Evolutionary conservation across 2,113 vertebrate genomes (phyloP), one percentile per base, ranked within the genome.

Genomic region (Percina caprodes): DNA sequence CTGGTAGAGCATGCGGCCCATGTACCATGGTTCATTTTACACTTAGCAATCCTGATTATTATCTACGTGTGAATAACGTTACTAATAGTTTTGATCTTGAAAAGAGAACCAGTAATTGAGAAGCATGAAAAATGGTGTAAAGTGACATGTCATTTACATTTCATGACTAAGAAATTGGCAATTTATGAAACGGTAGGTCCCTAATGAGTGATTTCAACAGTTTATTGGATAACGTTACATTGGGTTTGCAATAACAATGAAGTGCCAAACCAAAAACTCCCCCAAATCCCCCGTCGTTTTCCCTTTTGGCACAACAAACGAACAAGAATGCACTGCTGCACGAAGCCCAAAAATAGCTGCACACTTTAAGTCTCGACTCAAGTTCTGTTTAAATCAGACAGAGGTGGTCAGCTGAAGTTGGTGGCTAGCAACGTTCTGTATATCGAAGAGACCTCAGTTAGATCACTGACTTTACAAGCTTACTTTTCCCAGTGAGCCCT

Each of bases 271-370:
- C 10, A 33, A 45, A 79, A 83, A 68, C 0, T 51, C 54, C 65
- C 49, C 45, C 3, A 5, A 79, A 82, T 68, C 71, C 8, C 18
- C 26, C 76, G 19, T 10, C 1, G 18, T 42, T 74, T 76, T 13
- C 7, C 12, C 0, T 26, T 51, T 73, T 68, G 23, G 48, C 51
- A 4, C 35, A 65, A 3, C 10, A 74, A 59, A 76, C 13, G 52
- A 69, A 24, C 26, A 58, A 69, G 73, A 79, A 78, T n/a, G n/a
- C 16, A 49, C 77, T 90, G 74, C 87, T 88, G 88, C 9, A 56
- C 46, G 13, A 66, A 7, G 58, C 6, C 69, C 68, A 56, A 73
- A 88, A 92, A 90, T 92, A 92, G 84, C 76, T 35, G 49, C 71
- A 83, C 46, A 62, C 66, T 35, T 55, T 69, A 13, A 46, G 75